Percentiles rank a stretch among this genome's conserved stretches.
Conservation (phyloP, 2,113 vertebrate species). For the human region GRCh38 chr6:89382001-89382500, state of each 20-base stretch:
- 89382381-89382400: too few relatives aligned
- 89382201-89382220: conserved; percentile 2
- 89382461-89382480: too few relatives aligned
- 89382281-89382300: conserved; percentile 3
- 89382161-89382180: not conserved
- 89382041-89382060: not conserved
- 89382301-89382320: too few relatives aligned
- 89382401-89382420: too few relatives aligned
- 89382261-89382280: not conserved
- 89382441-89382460: too few relatives aligned
- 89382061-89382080: not conserved
- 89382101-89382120: not conserved
- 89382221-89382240: not conserved
- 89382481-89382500: too few relatives aligned
- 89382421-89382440: too few relatives aligned
- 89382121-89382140: not conserved
- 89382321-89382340: too few relatives aligned
- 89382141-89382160: not conserved
- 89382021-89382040: not conserved
- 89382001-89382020: not conserved
- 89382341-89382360: too few relatives aligned
- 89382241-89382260: not conserved
- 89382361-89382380: too few relatives aligned
- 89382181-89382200: not conserved
- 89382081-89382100: not conserved